Conservation (phyloP, 2,888 invertebrate genomes). For the Platycnemis pennipes region DNA sequence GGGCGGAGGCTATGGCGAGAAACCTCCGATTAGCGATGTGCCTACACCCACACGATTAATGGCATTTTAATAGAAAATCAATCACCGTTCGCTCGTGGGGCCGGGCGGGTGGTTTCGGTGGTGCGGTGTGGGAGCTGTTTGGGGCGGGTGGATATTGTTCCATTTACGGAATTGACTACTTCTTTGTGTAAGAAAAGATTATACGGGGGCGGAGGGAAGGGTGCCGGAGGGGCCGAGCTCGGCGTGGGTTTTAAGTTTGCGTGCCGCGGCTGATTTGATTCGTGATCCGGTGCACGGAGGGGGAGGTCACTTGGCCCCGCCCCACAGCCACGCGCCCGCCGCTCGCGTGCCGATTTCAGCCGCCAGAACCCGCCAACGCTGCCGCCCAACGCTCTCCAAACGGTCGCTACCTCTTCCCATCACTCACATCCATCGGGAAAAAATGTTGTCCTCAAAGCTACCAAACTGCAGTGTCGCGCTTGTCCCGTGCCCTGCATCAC, state of each 20-base stretch:
- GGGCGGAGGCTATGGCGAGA: not conserved
- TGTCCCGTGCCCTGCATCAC: too few relatives aligned
- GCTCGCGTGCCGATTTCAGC: not conserved
- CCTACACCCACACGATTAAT: slow-evolving; percentile 70
- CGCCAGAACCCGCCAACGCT: too few relatives aligned
- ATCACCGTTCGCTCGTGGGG: slow-evolving; percentile 56
- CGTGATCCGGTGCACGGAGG: not conserved
- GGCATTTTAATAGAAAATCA: slow-evolving; percentile 73
- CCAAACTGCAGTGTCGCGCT: too few relatives aligned
- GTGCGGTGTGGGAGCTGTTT: not conserved
- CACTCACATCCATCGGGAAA: too few relatives aligned
- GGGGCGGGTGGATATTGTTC: slow-evolving; percentile 67
- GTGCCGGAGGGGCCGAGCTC: not conserved
- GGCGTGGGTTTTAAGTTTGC: not conserved
- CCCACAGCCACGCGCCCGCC: not conserved
- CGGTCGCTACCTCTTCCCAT: too few relatives aligned
- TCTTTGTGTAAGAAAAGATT: slow-evolving; percentile 67
- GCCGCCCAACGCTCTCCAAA: too few relatives aligned
- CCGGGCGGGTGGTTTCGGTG: not conserved
- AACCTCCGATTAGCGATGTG: slow-evolving; percentile 53
- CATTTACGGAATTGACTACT: slow-evolving; percentile 68
- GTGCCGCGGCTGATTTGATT: not conserved
- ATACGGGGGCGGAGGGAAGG: not conserved
- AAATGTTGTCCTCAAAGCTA: too few relatives aligned
- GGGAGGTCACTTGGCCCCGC: not conserved